A percentile compares a stretch with the other conserved stretches of the same genome.
phyloP scores from a whole-genome alignment of 2,888 invertebrate species.

The Tribolium freemani region DNA sequence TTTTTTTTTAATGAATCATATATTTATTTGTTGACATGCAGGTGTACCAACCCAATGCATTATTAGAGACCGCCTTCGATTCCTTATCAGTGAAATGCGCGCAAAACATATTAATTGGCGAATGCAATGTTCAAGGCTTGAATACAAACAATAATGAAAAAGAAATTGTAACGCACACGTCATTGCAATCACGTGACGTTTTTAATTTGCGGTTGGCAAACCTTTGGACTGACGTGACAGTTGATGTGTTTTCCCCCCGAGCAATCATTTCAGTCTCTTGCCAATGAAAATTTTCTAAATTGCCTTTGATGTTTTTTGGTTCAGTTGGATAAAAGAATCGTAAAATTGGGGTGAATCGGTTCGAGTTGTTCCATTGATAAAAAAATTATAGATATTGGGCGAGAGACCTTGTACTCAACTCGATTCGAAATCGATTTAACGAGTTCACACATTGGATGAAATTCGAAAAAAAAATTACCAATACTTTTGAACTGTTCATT shows the following conservation, averaged over 20 bases:
- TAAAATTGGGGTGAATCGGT: not conserved
- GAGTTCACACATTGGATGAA: conserved; percentile 11
- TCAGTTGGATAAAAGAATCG: not conserved
- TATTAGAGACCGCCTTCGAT: not conserved
- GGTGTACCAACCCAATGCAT: conserved; percentile 25
- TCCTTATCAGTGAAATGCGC: not conserved
- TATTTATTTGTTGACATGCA: conserved; percentile 3
- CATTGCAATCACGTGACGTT: not conserved
- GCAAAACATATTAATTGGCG: conserved; percentile 8
- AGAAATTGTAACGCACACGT: not conserved
- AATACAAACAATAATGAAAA: not conserved
- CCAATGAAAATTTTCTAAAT: not conserved
- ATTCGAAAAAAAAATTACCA: too few species aligned
- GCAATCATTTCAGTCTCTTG: not conserved
- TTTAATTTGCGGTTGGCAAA: conserved; percentile 30
- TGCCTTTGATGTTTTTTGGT: not conserved
- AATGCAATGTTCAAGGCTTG: not conserved
- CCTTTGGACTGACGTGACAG: conserved; percentile 15
- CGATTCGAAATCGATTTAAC: conserved; percentile 39
- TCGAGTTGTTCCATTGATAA: conserved; percentile 1
- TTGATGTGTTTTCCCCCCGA: conserved; percentile 15
- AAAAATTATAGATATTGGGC: conserved; percentile 11
- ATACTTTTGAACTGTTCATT: too few species aligned
- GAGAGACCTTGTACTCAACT: conserved; percentile 3
- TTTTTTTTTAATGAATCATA: conserved; percentile 1